phyloP scores from a whole-genome alignment of 2,888 invertebrate species.

The Apodemia duryi region DNA sequence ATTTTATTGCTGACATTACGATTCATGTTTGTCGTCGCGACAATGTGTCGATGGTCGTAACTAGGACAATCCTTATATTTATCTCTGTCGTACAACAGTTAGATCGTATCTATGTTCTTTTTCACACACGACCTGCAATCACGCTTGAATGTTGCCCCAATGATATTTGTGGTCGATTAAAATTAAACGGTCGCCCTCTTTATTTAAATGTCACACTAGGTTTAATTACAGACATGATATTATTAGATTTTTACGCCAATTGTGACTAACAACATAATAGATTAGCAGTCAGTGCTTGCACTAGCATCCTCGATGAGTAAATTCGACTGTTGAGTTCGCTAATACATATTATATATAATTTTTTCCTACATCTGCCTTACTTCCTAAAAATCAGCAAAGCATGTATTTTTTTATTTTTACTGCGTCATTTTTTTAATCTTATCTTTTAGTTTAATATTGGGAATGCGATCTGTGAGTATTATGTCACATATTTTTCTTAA shows the following conservation, averaged over 20 bases:
- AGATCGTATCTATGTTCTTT: conserved; percentile 42
- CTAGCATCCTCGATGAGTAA: neutral
- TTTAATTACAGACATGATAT: conserved; percentile 69
- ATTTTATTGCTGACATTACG: conserved; percentile 20
- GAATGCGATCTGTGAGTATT: no score
- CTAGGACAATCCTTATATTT: conserved; percentile 64
- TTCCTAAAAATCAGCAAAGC: no score
- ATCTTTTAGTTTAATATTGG: no score
- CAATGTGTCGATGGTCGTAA: conserved; percentile 66
- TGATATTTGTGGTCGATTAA: conserved; percentile 77
- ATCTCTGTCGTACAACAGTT: conserved; percentile 53
- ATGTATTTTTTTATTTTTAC: no score
- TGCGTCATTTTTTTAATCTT: no score
- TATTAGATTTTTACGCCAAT: conserved; percentile 50
- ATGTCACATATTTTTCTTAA: no score
- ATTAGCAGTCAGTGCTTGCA: neutral
- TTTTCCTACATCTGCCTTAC: no score
- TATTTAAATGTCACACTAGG: conserved; percentile 77
- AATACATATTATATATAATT: no score
- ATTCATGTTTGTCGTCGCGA: conserved; percentile 43
- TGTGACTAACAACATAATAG: conserved; percentile 1
- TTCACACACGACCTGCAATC: conserved; percentile 55
- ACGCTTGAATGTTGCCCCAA: conserved; percentile 62
- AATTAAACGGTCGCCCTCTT: conserved; percentile 75
- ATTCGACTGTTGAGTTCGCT: no score